Evolutionary conservation across 2,888 invertebrate genomes (phyloP).

Genomic region (Eristalis tenax): DNA sequence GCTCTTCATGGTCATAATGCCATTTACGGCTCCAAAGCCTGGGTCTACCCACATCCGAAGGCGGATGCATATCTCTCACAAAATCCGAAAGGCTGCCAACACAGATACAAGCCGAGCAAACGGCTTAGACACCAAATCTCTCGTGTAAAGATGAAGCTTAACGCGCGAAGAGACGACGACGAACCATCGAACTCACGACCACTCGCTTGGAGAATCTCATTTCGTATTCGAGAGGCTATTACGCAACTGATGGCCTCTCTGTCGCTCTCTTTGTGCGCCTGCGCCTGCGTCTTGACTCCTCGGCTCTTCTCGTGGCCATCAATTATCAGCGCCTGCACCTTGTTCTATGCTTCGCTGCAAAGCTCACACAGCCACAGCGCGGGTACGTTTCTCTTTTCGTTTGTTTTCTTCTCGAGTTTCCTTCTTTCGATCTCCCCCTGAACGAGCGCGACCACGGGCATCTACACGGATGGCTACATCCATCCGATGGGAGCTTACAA

Average conservation of each 20-base stretch:
- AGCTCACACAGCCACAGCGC: slow-evolving; percentile 30
- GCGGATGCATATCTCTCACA: slow-evolving; percentile 68
- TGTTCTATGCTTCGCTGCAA: slow-evolving; percentile 62
- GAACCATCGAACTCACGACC: neutral
- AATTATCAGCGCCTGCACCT: slow-evolving; percentile 62
- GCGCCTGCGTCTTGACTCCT: slow-evolving; percentile 24
- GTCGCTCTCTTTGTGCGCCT: neutral
- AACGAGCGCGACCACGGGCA: no score
- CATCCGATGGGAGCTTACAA: slow-evolving; percentile 44
- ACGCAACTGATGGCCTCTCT: slow-evolving; percentile 47
- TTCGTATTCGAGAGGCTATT: slow-evolving; percentile 41
- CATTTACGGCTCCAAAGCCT: slow-evolving; percentile 76
- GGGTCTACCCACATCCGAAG: slow-evolving; percentile 73
- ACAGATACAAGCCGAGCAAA: neutral
- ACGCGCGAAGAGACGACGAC: neutral
- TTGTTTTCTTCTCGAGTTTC: slow-evolving; percentile 3
- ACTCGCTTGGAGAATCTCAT: slow-evolving; percentile 5
- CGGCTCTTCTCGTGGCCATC: slow-evolving; percentile 60
- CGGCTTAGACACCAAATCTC: slow-evolving; percentile 21
- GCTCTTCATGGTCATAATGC: slow-evolving; percentile 78
- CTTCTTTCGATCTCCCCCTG: neutral
- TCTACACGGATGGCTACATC: neutral
- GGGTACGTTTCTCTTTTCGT: slow-evolving; percentile 12
- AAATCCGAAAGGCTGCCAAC: slow-evolving; percentile 44
- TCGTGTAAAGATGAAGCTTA: slow-evolving; percentile 13